Base-by-base conservation (phyloP, 1,140 invertebrate genomes). In the Rhopalosiphum padi region DNA sequence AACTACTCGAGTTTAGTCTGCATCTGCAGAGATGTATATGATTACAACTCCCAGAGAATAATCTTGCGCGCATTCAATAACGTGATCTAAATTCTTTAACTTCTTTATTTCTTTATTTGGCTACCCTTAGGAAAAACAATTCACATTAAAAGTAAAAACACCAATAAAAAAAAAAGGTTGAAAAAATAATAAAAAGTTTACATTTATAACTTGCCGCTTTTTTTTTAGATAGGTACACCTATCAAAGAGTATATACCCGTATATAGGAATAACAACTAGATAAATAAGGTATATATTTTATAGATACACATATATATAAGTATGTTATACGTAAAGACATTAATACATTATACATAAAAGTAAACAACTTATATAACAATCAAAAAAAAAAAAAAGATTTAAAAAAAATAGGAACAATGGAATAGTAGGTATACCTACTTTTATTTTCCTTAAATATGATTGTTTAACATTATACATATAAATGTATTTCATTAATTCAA, bases 261-360 rank as follows among this genome's bases (percentile, higher is more conserved):
- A 77, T 77, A 77, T 77, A 77, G 60, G 15, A 77, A 77, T n/a
- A 77, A 77, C 60, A 77, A 77, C 60, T 35, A 77, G 60, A 77
- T 77, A 77, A 77, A 77, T 77, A 77, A 77, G 60, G 60, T n/a
- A n/a, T n/a, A n/a, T 77, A 77, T 77, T n/a, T n/a, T 68, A 68
- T 68, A 68, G 30, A n/a, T 68, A 68, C 30, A 55, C 9, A 55
- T 9, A 68, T 68, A 68, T n/a, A 41, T 41, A 41, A 3, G 41
- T 41, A 41, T 41, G 41, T 41, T 41, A 15, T n/a, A 68, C 30
- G 30, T 68, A n/a, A n/a, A 68, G 4, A 77, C 30, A 18, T 77
- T n/a, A 68, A 51, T 51, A 51, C 48, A 51, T 51, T 77, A 35
- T n/a, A 68, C 15, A n/a, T 77, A 77, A 77, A 77, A 77, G 30